Evolutionary conservation across 2,797 vertebrate species (phyloP), one percentile per base, ranked within the genome.

Genomic region (Spizella passerina): DNA sequence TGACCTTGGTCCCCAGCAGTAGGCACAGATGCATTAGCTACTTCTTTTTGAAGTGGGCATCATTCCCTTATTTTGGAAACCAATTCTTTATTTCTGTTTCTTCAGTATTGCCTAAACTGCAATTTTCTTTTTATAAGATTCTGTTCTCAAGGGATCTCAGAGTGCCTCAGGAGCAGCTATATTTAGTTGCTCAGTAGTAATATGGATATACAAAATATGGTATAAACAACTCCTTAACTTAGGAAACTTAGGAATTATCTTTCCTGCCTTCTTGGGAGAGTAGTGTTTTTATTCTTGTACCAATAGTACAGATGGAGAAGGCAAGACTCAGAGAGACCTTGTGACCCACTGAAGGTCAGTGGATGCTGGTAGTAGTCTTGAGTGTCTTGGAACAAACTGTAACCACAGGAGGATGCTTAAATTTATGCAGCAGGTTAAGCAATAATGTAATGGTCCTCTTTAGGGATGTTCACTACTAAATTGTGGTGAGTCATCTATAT

Each of bases 401-500:
- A 93, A 79, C 88, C 91, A 72, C 86, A 88, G 57, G 90, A 96
- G 69, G 88, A 93, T n/a, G 82, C 78, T 96, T 92, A 92, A 94
- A 80, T 96, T 96, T 95, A 94, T 93, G 95, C 77, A 86, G 88
- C 95, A 95, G 86, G 93, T 95, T 94, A 94, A 96, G 90, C 90
- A 96, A 47, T 87, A 71, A 90, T 94, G 88, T 89, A 88, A 93
- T 89, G 93, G 94, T 86, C 87, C 72, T 92, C 90, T 92, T 96
- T 52, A 82, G 89, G 82, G 92, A 90, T 90, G 88, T 94, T 97
- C 94, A 94, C 96, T 80, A 81, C 69, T 97, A 85, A 95, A 94
- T 95, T 96, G 91, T 95, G 90, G 93, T 86, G 96, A 97, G 86
- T 96, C 95, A 92, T 94, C 96, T 97, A 96, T 95, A 96, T 97